A percentile compares a stretch with the other conserved stretches of the same genome.
These are phyloP conservation scores for Thaleichthys pacificus DNA, from an alignment of 2,797 vertebrate species.

Conservation along the genomic window DNA sequence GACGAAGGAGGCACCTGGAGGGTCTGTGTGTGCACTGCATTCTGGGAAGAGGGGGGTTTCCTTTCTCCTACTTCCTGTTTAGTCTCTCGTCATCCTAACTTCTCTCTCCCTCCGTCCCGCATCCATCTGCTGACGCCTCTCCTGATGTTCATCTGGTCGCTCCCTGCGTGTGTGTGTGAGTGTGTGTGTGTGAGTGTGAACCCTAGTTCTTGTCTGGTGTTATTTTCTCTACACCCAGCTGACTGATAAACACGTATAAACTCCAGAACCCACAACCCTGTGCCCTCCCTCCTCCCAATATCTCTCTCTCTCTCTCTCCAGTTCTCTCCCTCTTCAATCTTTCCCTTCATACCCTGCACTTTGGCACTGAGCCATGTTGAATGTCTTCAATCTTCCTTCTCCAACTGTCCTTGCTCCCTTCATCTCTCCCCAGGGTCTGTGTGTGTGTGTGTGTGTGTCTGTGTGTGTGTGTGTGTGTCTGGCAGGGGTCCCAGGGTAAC, in stretches of 20 bases:
- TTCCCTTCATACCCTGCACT: slow-evolving; percentile 13
- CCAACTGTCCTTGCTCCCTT: not conserved
- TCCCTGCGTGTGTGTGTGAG: no score
- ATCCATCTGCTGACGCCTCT: not conserved
- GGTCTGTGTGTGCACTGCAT: no score
- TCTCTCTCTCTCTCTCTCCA: not conserved
- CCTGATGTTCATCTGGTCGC: not conserved
- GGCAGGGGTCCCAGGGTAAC: slow-evolving; percentile 67
- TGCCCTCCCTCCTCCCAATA: not conserved
- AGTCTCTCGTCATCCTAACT: not conserved
- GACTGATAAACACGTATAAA: no score
- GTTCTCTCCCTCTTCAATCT: not conserved
- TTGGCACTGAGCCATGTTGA: no score
- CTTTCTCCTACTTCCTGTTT: no score
- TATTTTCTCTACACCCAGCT: no score
- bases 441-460: not conserved
- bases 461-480: slow-evolving; percentile 39
- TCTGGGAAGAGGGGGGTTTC: no score
- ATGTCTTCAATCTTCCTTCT: slow-evolving; percentile 1
- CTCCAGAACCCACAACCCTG: no score
- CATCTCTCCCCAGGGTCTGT: not conserved
- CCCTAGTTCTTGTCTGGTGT: no score
- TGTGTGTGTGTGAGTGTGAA: no score
- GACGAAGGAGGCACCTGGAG: not conserved
- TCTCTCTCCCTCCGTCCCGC: not conserved